Evolutionary conservation across 1,140 invertebrate genomes (phyloP), one percentile per base, ranked within the genome.

Genomic region (Heliconius nattereri): DNA sequence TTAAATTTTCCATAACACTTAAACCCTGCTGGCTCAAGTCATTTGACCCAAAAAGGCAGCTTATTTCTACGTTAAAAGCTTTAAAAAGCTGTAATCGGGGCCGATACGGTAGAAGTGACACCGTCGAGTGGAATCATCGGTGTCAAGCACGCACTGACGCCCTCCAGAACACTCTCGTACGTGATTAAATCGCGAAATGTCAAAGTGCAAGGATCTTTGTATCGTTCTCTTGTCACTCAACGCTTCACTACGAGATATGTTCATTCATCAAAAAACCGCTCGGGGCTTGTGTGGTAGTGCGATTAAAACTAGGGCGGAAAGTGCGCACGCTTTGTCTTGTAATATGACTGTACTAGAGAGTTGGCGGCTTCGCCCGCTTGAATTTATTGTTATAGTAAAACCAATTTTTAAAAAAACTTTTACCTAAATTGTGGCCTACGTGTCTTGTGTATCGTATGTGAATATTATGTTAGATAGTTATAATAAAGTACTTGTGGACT

Each of bases 151-250:
- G 83, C 83, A 85, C 85, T 80, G 84, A 26, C 35, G 78, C 78
- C 78, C 81, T 83, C 81, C 75, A 78, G 49, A 79, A 74, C 77
- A 80, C 83, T 83, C 80, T 85, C 85, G 86, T 88, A 89, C 90
- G 89, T 91, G 90, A 92, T 92, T 91, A 92, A 88, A 90, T 84
- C 85, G 89, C 85, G 87, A 88, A 89, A 90, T 92, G 89, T 90
- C 89, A 92, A 89, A 92, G 89, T 89, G 86, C 86, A 87, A 87
- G 87, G 86, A 89, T 91, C 87, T 76, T 74, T 80, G 86, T 87
- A 80, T 84, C 86, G 78, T 85, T 86, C 78, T 71, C 75, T 74
- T 81, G 85, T 91, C 89, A 86, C 81, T 89, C 90, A 88, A 86
- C 87, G 90, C 83, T 87, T 81, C 74, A 40, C 74, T 74, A n/a